Conservation (phyloP, 2,797 vertebrate species). For the Myoxocephalus aenaeus region DNA sequence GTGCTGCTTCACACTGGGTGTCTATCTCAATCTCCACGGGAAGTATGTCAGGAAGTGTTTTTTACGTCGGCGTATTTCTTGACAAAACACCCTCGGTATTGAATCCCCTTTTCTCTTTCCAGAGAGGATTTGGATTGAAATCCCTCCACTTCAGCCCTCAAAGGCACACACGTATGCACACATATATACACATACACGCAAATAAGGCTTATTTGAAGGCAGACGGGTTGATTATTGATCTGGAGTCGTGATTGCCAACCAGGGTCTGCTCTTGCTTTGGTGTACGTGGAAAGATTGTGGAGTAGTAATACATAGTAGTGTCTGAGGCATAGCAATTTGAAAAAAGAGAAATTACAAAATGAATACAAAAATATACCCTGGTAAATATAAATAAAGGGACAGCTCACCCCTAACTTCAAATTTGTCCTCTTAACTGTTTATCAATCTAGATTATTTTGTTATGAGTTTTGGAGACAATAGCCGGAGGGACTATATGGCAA, state of each 20-base stretch:
- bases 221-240: slow-evolving; percentile 26
- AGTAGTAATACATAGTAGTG: not conserved
- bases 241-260: not conserved
- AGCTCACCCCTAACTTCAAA: not conserved
- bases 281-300: not conserved
- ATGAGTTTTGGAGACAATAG: not conserved
- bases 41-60: slow-evolving; percentile 15
- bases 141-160: slow-evolving; percentile 10
- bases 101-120: slow-evolving; percentile 19
- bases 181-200: not conserved
- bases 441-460: not conserved
- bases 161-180: not conserved
- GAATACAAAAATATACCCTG: not conserved
- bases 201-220: slow-evolving; percentile 16
- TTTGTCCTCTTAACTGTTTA: not conserved
- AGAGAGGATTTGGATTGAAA: slow-evolving; percentile 7
- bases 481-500: not conserved
- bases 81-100: slow-evolving; percentile 1
- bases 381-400: not conserved
- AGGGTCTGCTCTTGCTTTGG: not conserved
- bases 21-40: slow-evolving; percentile 27
- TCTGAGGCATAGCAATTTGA: not conserved
- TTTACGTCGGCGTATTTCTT: slow-evolving; percentile 19
- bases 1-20: slow-evolving; percentile 17
- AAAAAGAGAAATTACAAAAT: not conserved